Evolutionary conservation across 53 echinoderm and acorn worm genomes (phyloP), one percentile per base, ranked within the genome.

Genomic region (Henricia sp.): DNA sequence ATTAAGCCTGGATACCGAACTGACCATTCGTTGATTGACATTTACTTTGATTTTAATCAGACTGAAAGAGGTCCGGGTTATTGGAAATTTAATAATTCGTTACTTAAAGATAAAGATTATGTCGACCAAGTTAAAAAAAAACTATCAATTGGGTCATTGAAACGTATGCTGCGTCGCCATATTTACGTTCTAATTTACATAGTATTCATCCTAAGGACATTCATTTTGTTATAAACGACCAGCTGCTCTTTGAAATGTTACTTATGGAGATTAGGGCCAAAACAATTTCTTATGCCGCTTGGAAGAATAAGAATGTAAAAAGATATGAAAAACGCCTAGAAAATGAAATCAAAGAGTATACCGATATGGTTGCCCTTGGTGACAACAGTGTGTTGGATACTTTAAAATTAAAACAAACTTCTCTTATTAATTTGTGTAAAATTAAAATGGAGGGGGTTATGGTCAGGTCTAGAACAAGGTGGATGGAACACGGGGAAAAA

Each of bases 1-100:
- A 53, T 76, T 9, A 76, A 76, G 37, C 55, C 76, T 21, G 76
- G 76, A n/a, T 76, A 76, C 37, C 76, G 76, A n/a, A 76, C 76
- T 10, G 76, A 76, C 37, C 76, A 57, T 23, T 76, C 76, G 16
- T 32, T 57, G 58, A 58, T 76, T 76, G 36, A 54, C 57, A 0
- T 76, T 2, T 24, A 56, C 11, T 43, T 76, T 57, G 56, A 36
- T 54, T 53, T 57, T 3, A 54, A 54, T 23, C 53, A 54, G 12
- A 11, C 37, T 20, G 53, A 56, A n/a, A 76, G 76, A 76, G 76
- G 76, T 0, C 35, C 24, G 4, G 76, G 76, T 21, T 76, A 35
- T 54, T 76, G 76, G 76, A 76, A 76, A 53, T 76, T 53, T 23
- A 76, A 76, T 54, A 76, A 67, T 36, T 67, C 40, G 13, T 40